phyloP scores from a whole-genome alignment of 35 echinoderm and acorn worm species.

The Lytechinus pictus region DNA sequence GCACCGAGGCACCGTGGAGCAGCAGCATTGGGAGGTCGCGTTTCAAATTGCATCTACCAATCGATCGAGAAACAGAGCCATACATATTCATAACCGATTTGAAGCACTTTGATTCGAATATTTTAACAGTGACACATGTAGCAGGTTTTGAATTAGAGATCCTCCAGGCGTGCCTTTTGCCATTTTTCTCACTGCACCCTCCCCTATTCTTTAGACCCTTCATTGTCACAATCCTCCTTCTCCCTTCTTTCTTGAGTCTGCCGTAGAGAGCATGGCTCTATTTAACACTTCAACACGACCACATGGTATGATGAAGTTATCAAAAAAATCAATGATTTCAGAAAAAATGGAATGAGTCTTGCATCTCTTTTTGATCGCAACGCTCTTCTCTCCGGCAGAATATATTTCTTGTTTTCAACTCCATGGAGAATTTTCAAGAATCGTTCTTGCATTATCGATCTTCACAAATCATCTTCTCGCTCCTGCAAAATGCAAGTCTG shows the following conservation, averaged over 20 bases:
- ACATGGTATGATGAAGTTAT: slow-evolving; percentile 58
- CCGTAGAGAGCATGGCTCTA: slow-evolving; percentile 20
- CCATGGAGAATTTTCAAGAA: slow-evolving; percentile 38
- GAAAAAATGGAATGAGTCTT: slow-evolving; percentile 32
- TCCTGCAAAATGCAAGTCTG: not conserved
- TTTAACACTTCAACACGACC: slow-evolving; percentile 25
- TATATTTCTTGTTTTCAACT: slow-evolving; percentile 41
- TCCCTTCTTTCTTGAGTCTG: not conserved
- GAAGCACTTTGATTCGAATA: slow-evolving; percentile 52
- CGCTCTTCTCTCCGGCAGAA: slow-evolving; percentile 23
- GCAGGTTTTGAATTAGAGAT: slow-evolving; percentile 46
- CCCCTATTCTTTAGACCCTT: not conserved
- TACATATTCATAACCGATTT: slow-evolving; percentile 56
- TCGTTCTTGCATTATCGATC: slow-evolving; percentile 51
- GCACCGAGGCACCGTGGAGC: slow-evolving; percentile 13
- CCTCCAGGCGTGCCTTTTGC: slow-evolving; percentile 14
- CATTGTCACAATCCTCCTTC: slow-evolving; percentile 17
- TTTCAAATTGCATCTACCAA: slow-evolving; percentile 51
- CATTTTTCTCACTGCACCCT: slow-evolving; percentile 13
- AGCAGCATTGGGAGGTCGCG: slow-evolving; percentile 28
- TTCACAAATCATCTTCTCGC: not conserved
- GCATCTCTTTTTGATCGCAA: slow-evolving; percentile 7
- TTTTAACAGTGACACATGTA: slow-evolving; percentile 56
- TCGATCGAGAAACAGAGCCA: slow-evolving; percentile 29
- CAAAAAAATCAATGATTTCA: slow-evolving; percentile 54